Conservation (phyloP, 2,888 invertebrate species). For the Epistrophe eligans region DNA sequence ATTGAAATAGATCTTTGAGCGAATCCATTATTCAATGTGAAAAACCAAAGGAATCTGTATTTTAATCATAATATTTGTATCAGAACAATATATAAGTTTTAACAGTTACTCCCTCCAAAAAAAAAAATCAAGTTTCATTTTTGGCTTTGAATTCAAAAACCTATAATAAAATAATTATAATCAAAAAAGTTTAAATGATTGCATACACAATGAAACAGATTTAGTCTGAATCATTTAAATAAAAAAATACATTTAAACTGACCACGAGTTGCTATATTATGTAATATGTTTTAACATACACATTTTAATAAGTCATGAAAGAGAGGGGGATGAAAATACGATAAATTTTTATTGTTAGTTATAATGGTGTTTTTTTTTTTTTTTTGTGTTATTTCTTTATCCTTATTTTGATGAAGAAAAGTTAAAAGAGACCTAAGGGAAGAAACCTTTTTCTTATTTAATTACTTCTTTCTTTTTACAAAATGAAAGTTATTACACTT, state of each 20-base stretch:
- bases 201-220: conserved; percentile 61
- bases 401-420: conserved; percentile 26
- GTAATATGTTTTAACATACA: neutral
- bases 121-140: neutral
- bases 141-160: neutral
- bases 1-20: neutral
- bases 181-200: conserved; percentile 42
- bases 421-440: conserved; percentile 48
- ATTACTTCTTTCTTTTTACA: conserved; percentile 30
- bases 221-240: conserved; percentile 40
- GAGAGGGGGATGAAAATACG: conserved; percentile 44
- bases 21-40: neutral
- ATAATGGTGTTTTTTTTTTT: conserved; percentile 5
- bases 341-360: conserved; percentile 8
- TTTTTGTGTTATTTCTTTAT: conserved; percentile 22
- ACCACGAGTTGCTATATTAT: conserved; percentile 32
- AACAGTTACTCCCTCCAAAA: conserved; percentile 16
- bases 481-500: conserved; percentile 74
- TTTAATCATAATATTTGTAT: neutral
- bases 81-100: neutral
- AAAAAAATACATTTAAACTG: conserved; percentile 32
- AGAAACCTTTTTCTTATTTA: conserved; percentile 67
- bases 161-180: neutral
- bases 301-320: conserved; percentile 15
- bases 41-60: neutral